A percentile compares a stretch with the other conserved stretches of the same genome.
These are phyloP conservation scores for Euproctis similis DNA, from an alignment of 2,888 invertebrate genomes.

Conservation along the genomic window DNA sequence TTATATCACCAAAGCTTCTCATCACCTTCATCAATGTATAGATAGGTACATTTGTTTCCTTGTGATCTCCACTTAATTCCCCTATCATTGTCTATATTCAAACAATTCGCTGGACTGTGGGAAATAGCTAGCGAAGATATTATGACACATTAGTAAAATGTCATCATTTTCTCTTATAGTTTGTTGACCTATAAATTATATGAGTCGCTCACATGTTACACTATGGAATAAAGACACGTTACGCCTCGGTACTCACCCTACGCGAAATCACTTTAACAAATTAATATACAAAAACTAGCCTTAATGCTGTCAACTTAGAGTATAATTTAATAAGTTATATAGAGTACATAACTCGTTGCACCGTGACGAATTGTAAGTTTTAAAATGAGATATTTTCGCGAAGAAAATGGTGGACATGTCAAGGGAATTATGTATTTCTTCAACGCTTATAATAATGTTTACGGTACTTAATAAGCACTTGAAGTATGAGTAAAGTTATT, in stretches of 20 bases:
- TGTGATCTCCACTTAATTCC: too few relatives aligned
- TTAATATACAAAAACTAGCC: conserved; percentile 9
- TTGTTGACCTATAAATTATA: conserved; percentile 36
- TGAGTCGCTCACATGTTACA: conserved; percentile 43
- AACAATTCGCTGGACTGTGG: too few relatives aligned
- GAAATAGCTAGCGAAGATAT: too few relatives aligned
- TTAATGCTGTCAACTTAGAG: conserved; percentile 1
- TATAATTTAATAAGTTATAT: conserved; percentile 7
- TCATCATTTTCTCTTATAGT: conserved; percentile 22
- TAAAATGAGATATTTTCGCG: conserved; percentile 38
- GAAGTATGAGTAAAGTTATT: too few relatives aligned
- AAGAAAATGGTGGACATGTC: conserved; percentile 27
- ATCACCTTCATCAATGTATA: too few relatives aligned
- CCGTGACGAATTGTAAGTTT: conserved; percentile 30
- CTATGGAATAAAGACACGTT: conserved; percentile 43
- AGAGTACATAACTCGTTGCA: conserved; percentile 11
- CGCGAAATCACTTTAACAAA: conserved; percentile 14
- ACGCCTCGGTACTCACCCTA: conserved; percentile 52
- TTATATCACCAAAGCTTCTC: too few relatives aligned
- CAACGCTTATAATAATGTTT: conserved; percentile 13
- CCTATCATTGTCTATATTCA: too few relatives aligned
- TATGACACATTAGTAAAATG: conserved; percentile 5
- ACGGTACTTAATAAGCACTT: conserved; percentile 1
- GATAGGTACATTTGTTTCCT: too few relatives aligned
- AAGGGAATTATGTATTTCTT: conserved; percentile 15